Base-by-base conservation (phyloP, 2,113 vertebrate species). In the Phaetusa simplex region DNA sequence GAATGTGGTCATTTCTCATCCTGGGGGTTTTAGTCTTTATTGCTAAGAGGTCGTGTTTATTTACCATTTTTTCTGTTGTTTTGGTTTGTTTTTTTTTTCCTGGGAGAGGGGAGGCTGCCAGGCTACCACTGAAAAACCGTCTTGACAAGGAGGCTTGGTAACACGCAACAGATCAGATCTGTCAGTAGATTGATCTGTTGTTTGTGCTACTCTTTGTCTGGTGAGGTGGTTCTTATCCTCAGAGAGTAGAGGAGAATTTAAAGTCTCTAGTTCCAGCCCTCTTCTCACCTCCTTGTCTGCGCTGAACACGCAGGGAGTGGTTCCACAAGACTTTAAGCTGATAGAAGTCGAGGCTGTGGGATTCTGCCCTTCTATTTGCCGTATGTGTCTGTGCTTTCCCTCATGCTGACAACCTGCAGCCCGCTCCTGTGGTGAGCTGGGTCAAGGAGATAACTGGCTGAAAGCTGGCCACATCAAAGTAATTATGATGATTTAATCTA, bases 341-440 rank as follows among this genome's bases (percentile, higher is more conserved):
- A 38, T 52, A 26, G 9, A 3, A 17, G 26, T 12, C 19, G 32
- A 18, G 58, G 14, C 67, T 42, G 8, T 14, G 76, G 49, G 86
- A 29, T 66, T 52, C 47, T 64, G 47, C 47, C 36, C 40, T 66
- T 64, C 30, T 27, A 4, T 86, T 58, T 82, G 23, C 38, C 2
- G 0, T 26, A 0, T 6, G 26, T 73, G 77, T 53, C 55, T 47
- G 0, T n/a, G 38, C 59, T 21, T 64, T 79, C 61, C 47, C 38
- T 45, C 15, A 0, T 17, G 34, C 56, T 62, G 42, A 34, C 70
- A 50, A 0, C 9, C 30, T 77, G 67, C 34, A 62, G 4, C 49
- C 43, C 2, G 0, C 5, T 34, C 62, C 62, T 50, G 0, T 59
- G 74, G 52, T 32, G 69, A 72, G 43, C 61, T 93, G 82, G 16